Evolutionary conservation across 2,113 vertebrate species (phyloP), one percentile per base, ranked within the genome.

Genomic region (Clarias gariepinus): DNA sequence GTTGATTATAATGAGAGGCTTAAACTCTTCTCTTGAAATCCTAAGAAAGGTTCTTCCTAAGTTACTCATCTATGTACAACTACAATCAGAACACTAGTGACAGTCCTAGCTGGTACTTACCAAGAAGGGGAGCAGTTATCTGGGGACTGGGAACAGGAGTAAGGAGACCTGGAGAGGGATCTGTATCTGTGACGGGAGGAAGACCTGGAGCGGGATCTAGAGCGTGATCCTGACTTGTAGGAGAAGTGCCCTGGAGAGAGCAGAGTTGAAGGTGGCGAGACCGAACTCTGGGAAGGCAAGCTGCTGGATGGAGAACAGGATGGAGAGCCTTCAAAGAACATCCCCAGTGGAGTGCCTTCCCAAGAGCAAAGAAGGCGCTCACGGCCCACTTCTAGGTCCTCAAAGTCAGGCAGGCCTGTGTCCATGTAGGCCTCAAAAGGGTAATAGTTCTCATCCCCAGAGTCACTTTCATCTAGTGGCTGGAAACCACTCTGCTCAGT

Each of bases 231-330:
- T 92, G 96, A 96, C 92, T 95, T 91, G 84, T 95, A 95, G 93
- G 94, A 95, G 41, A 92, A 95, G 95, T 92, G 94, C 95, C 92
- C 92, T 87, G 95, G 89, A 92, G 88, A 91, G 91, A 97, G 96
- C 92, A 97, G 95, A 92, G 96, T 96, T 93, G 97, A 96, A 86
- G 97, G 96, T 87, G 97, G 96, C 87, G 97, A 98, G 90, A 97
- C 93, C 1, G 97, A 98, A 94, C 97, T 96, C 94, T 97, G 96
- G 90, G 97, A 97, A 2, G 97, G 97, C 92, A 97, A 98, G 92
- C 97, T 95, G 90, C 97, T 98, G 93, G 97, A 97, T 93, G 97
- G 97, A 90, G 97, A 99, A 91, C 95, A 96, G 92, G 97, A 97
- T 91, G 97, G 97, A 11, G 98, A 98, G 93, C 96, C 94, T 93